Evolutionary conservation across 2,888 invertebrate species (phyloP), one percentile per base, ranked within the genome.

Genomic region (Xestia rhomboidea): DNA sequence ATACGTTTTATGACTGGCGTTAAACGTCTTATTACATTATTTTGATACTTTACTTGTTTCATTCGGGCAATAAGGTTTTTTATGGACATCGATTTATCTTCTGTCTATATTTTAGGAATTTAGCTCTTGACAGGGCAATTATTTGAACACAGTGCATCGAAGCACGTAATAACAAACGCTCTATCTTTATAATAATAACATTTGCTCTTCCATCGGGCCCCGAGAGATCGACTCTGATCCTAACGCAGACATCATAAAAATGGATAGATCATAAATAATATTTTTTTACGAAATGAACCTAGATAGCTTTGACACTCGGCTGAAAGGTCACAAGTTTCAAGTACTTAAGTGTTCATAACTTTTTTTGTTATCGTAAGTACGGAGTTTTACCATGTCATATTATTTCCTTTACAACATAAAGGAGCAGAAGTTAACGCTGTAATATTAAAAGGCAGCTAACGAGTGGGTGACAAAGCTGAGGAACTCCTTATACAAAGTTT

Each of bases 391-490:
- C 6, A 21, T 27, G 71, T 57, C 49, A 5, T 66, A 46, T 79
- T 77, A 62, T 77, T 86, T 79, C 44, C 73, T 76, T 77, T 70
- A 66, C 30, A 46, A 66, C 60, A 76, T 76, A 68, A 85, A 76
- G 60, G 49, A 76, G 76, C 77, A 73, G 62, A 76, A 85, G 60
- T 62, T 62, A 71, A 81, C 54, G 76, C 68, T 76, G 68, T 87
- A 49, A 87, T 87, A 87, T 88, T 87, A 87, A 84, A 84, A 80
- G 82, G 77, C 79, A 76, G 85, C 89, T 87, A 89, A 89, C 89
- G 89, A 85, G 76, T 77, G 76, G 77, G 78, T 82, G 86, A 87
- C 81, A 87, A 87, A 83, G 86, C 82, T 78, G 41, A 49, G 73
- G 77, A 68, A 79, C 80, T 82, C 85, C 82, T 86, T 77, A 81